These are phyloP conservation scores for Drosophila borealis DNA, from an alignment of 2,888 invertebrate species.

Conservation along the genomic window DNA sequence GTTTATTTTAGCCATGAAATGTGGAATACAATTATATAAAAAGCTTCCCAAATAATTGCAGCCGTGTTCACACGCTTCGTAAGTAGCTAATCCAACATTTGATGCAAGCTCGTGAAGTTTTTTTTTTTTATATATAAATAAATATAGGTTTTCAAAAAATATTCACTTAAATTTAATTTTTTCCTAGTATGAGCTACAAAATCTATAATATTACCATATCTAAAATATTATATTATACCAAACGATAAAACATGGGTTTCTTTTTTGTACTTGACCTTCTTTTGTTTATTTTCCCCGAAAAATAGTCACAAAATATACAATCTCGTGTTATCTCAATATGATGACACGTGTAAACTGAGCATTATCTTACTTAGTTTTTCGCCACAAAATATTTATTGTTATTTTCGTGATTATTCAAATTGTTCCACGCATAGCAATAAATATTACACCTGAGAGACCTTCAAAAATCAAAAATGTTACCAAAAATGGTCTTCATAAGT, in stretches of 20 bases:
- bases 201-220: too few species aligned
- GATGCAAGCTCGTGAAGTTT: not conserved
- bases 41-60: not conserved
- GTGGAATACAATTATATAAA: not conserved
- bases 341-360: not conserved
- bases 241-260: too few species aligned
- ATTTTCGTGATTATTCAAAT: not conserved
- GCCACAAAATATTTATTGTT: not conserved
- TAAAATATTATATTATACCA: too few species aligned
- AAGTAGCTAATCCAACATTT: not conserved
- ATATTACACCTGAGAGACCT: conserved; percentile 39
- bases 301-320: too few species aligned
- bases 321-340: not conserved
- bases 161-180: not conserved
- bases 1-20: not conserved
- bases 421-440: conserved; percentile 9
- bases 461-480: conserved; percentile 29
- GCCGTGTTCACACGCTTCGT: not conserved
- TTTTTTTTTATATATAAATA: not conserved
- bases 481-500: conserved; percentile 33
- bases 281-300: too few species aligned
- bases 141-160: not conserved
- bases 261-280: too few species aligned
- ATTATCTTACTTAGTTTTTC: not conserved
- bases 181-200: too few species aligned